Conservation (phyloP, 2,797 vertebrate genomes). For the Adelosebastes latens region DNA sequence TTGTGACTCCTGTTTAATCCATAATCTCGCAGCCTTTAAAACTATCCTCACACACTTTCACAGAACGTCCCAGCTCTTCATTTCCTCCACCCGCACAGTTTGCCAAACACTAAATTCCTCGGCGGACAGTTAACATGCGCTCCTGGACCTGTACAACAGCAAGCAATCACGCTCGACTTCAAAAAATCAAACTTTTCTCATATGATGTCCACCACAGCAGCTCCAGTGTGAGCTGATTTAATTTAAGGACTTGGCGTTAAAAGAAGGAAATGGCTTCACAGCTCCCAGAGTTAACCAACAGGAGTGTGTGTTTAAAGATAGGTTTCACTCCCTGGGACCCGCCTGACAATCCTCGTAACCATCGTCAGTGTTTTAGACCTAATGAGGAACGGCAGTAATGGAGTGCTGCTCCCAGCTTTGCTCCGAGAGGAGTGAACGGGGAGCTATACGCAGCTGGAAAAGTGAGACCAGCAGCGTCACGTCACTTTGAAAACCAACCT, state of each 20-base stretch:
- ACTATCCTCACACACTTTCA: not conserved
- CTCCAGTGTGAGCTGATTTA: slow-evolving; percentile 23
- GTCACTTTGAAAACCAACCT: slow-evolving; percentile 26
- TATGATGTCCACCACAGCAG: slow-evolving; percentile 18
- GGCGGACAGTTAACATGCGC: not conserved
- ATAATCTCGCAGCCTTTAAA: slow-evolving; percentile 5
- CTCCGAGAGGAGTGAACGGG: slow-evolving; percentile 15
- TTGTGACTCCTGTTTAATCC: not conserved
- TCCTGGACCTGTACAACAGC: slow-evolving; percentile 2
- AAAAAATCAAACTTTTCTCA: slow-evolving; percentile 36
- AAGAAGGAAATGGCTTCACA: slow-evolving; percentile 24
- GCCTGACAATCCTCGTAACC: slow-evolving; percentile 59
- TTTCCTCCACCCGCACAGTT: not conserved
- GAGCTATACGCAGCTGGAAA: slow-evolving; percentile 32
- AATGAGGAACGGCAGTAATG: slow-evolving; percentile 66
- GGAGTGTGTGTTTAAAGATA: slow-evolving; percentile 63
- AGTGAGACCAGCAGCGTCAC: not conserved
- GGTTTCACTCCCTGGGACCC: slow-evolving; percentile 57
- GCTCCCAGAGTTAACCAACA: slow-evolving; percentile 37
- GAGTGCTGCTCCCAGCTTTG: slow-evolving; percentile 40
- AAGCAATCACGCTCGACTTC: slow-evolving; percentile 7
- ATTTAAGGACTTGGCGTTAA: slow-evolving; percentile 26
- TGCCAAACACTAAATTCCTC: slow-evolving; percentile 15
- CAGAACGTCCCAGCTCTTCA: not conserved
- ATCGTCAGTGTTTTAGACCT: slow-evolving; percentile 45